Percentiles rank a stretch among this genome's conserved stretches.
Evolutionary conservation across 1,140 invertebrate genomes (phyloP).

Genomic region (Drosophila pseudoananassae): DNA sequence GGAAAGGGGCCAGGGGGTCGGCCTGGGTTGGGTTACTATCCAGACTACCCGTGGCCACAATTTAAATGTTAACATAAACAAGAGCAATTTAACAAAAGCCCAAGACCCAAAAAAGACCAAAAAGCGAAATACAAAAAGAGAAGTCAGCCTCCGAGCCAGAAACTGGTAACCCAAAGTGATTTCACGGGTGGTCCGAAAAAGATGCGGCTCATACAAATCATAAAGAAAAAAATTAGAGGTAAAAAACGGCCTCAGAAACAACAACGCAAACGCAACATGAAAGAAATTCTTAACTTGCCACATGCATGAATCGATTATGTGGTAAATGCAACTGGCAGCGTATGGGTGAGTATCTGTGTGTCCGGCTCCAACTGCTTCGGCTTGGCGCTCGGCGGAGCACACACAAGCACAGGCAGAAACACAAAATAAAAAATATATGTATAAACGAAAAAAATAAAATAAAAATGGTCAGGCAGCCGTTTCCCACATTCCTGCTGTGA

Average conservation of each 20-base stretch:
- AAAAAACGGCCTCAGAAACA: slow-evolving; percentile 58
- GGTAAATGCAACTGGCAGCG: slow-evolving; percentile 59
- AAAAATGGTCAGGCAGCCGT: slow-evolving; percentile 76
- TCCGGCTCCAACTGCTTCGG: slow-evolving; percentile 14
- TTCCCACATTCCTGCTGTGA: slow-evolving; percentile 82
- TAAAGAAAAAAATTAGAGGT: slow-evolving; percentile 64
- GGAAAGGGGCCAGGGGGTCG: not conserved
- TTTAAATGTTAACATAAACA: slow-evolving; percentile 84
- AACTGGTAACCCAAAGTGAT: slow-evolving; percentile 75
- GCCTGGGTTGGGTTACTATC: slow-evolving; percentile 26
- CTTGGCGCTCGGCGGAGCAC: slow-evolving; percentile 1
- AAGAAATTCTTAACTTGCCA: slow-evolving; percentile 79
- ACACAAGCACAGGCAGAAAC: not conserved
- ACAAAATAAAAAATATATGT: slow-evolving; percentile 6
- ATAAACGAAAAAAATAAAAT: slow-evolving; percentile 38
- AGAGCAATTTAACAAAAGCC: slow-evolving; percentile 83
- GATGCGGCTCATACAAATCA: slow-evolving; percentile 83
- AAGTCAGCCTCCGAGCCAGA: slow-evolving; percentile 44
- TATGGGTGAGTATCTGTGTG: slow-evolving; percentile 52
- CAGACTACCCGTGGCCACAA: slow-evolving; percentile 78
- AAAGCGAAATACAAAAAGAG: slow-evolving; percentile 8
- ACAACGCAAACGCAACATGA: slow-evolving; percentile 79
- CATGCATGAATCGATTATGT: slow-evolving; percentile 83
- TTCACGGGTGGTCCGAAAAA: slow-evolving; percentile 80
- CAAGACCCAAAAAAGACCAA: slow-evolving; percentile 33